Conservation (phyloP, 2,113 vertebrate species). For the Cacatua alba region DNA sequence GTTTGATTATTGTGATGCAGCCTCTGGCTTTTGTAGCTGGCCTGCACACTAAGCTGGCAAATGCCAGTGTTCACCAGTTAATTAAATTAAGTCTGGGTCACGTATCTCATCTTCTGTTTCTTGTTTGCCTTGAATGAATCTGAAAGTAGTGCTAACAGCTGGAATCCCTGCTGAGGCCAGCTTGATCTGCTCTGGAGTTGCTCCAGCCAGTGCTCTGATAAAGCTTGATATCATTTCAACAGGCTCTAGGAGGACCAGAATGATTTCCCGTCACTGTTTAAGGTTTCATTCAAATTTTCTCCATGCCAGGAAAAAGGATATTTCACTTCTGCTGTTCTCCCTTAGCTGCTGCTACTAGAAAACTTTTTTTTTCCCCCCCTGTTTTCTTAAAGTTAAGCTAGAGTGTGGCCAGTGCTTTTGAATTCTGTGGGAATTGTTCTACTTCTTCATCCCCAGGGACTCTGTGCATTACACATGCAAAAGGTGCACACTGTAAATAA, state of each 20-base stretch:
- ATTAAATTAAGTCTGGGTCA: constrained; percentile 37
- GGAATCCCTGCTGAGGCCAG: constrained; percentile 49
- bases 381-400: not conserved
- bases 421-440: constrained; percentile 36
- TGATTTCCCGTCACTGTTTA: constrained; percentile 75
- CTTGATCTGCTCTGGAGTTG: constrained; percentile 61
- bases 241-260: constrained; percentile 55
- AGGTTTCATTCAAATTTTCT: constrained; percentile 31
- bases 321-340: constrained; percentile 51
- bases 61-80: constrained; percentile 16
- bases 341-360: not conserved
- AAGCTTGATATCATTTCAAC: constrained; percentile 35
- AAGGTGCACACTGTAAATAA: not conserved
- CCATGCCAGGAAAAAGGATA: constrained; percentile 55
- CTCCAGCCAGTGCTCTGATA: constrained; percentile 64
- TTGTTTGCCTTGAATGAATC: constrained; percentile 58
- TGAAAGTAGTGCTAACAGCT: constrained; percentile 51
- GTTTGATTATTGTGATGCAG: not conserved
- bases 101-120: constrained; percentile 27
- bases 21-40: constrained; percentile 56
- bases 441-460: not conserved
- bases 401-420: not conserved
- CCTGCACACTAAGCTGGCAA: constrained; percentile 4
- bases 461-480: not conserved
- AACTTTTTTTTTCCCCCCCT: not conserved